Conservation (phyloP, 2,113 vertebrate species). For the Martes martes region DNA sequence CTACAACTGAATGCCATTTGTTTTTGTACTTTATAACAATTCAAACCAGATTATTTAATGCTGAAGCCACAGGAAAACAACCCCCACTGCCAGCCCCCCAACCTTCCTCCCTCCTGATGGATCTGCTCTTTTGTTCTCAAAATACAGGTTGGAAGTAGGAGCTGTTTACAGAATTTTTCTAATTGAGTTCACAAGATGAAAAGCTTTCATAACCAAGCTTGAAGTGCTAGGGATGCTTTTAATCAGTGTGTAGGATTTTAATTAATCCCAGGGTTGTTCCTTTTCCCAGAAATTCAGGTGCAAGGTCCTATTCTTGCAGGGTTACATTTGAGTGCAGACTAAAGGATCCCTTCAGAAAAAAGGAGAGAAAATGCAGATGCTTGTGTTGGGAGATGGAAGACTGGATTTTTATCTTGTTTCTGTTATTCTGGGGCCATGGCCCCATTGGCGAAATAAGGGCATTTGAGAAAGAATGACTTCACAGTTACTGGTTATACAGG, state of each 20-base stretch:
- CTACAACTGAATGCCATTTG: conserved; percentile 72
- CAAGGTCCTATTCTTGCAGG: background rate
- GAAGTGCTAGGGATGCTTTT: background rate
- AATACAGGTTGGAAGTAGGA: conserved; percentile 51
- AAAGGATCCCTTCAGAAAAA: background rate
- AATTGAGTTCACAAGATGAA: conserved; percentile 40
- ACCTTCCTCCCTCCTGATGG: background rate
- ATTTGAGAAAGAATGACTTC: conserved; percentile 7
- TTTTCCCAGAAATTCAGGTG: conserved; percentile 5
- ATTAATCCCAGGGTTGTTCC: background rate
- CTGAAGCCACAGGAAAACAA: conserved; percentile 54
- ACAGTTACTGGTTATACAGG: background rate
- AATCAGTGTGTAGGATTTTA: conserved; percentile 35
- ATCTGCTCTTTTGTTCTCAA: conserved; percentile 58
- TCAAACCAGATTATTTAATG: conserved; percentile 71
- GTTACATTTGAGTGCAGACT: background rate
- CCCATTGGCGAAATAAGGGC: background rate
- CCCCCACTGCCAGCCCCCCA: background rate
- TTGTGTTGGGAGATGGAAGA: background rate
- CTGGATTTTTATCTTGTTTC: background rate
- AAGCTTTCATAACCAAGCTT: conserved; percentile 49
- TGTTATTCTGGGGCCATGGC: background rate
- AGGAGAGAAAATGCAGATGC: background rate
- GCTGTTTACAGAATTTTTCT: conserved; percentile 43
- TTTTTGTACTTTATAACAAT: conserved; percentile 67